A percentile compares a stretch with the other conserved stretches of the same genome.
Evolutionary conservation across 2,113 vertebrate genomes (phyloP).

Genomic region (Heterochromis multidens): DNA sequence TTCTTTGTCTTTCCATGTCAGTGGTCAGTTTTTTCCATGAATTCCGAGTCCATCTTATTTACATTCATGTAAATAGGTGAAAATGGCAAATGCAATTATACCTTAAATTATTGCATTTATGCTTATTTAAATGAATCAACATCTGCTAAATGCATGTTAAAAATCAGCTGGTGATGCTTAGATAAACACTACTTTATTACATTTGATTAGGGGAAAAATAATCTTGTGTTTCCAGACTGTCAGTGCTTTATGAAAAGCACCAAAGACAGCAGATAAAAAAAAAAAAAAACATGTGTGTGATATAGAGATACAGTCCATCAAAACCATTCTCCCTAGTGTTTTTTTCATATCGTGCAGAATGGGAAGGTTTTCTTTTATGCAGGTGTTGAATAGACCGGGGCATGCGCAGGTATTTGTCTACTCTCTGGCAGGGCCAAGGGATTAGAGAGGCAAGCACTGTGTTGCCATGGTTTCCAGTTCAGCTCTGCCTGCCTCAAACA

Average conservation of each 20-base stretch:
- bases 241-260: slow-evolving; percentile 28
- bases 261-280: neutral
- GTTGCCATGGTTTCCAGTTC: slow-evolving; percentile 82
- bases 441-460: slow-evolving; percentile 71
- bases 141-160: neutral
- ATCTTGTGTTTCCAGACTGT: slow-evolving; percentile 13
- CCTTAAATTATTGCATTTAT: neutral
- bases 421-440: slow-evolving; percentile 63
- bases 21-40: neutral
- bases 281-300: slow-evolving; percentile 33
- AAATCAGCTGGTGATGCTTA: slow-evolving; percentile 12
- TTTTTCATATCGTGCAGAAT: slow-evolving; percentile 59
- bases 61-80: neutral
- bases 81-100: neutral
- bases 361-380: slow-evolving; percentile 70
- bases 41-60: neutral
- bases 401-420: slow-evolving; percentile 76
- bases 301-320: slow-evolving; percentile 58
- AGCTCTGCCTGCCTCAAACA: slow-evolving; percentile 62
- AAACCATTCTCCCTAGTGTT: slow-evolving; percentile 53
- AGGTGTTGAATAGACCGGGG: slow-evolving; percentile 71
- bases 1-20: neutral
- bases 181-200: slow-evolving; percentile 4
- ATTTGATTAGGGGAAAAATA: neutral
- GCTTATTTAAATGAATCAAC: neutral